phyloP scores from a whole-genome alignment of 30 jellyfish, hydroid and myxozoan genomes.

The Aurelia coerulea region DNA sequence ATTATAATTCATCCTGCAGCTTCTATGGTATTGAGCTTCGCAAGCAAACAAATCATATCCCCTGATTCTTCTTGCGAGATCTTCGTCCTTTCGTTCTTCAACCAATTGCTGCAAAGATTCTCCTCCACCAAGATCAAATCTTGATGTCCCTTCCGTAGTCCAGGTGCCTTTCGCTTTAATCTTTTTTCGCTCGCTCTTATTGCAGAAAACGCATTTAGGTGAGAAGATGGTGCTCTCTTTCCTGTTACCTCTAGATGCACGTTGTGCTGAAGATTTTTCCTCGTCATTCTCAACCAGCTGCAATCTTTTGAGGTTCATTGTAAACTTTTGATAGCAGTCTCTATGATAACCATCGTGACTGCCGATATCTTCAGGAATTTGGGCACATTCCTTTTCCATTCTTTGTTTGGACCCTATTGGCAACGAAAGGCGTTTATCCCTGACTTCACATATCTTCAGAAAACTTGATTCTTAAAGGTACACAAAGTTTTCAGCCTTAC shows the following conservation, averaged over 20 bases:
- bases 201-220: constrained; percentile 33
- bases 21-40: no score
- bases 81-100: no score
- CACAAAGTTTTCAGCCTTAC: constrained; percentile 40
- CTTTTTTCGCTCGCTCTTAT: constrained; percentile 16
- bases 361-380: constrained; percentile 51
- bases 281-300: no score
- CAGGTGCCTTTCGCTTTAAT: constrained; percentile 19
- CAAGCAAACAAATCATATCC: no score
- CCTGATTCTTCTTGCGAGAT: no score
- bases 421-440: constrained; percentile 34
- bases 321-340: constrained; percentile 53
- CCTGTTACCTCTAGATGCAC: background rate
- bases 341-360: constrained; percentile 40
- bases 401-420: constrained; percentile 35
- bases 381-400: constrained; percentile 55
- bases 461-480: constrained; percentile 35
- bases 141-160: constrained; percentile 45
- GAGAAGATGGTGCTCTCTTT: constrained; percentile 16
- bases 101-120: no score
- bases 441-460: constrained; percentile 46
- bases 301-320: no score
- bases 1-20: no score
- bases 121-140: no score
- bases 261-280: no score